Conservation (phyloP, 1,140 invertebrate genomes). For the Drosophila punjabiensis region DNA sequence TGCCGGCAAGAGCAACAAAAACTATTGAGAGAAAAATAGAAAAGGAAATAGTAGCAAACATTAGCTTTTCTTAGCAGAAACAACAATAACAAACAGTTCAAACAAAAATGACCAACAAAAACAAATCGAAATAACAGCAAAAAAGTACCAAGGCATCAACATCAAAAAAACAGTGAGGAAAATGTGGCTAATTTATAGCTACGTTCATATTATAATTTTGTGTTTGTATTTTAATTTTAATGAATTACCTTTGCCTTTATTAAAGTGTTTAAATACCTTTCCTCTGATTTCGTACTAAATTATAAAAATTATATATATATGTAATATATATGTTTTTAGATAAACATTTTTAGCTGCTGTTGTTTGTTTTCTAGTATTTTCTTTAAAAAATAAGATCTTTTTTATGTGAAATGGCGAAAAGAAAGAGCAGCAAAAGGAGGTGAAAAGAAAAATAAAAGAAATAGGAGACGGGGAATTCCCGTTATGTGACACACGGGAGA, state of each 20-base stretch:
- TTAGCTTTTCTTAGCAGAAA: neutral
- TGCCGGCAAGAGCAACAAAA: slow-evolving; percentile 30
- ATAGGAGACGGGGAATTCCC: slow-evolving; percentile 24
- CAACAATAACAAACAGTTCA: slow-evolving; percentile 1
- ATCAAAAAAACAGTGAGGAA: neutral
- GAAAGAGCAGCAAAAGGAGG: neutral
- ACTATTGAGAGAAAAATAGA: slow-evolving; percentile 8
- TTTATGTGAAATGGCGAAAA: no score
- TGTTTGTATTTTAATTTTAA: neutral
- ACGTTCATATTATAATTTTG: neutral
- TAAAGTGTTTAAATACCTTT: neutral
- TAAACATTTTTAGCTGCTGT: no score
- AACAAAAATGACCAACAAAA: slow-evolving; percentile 7
- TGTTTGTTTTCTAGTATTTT: no score
- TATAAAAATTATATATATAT: no score
- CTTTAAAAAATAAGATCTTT: no score
- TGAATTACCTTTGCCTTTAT: neutral
- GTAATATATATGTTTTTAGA: neutral
- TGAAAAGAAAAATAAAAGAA: neutral
- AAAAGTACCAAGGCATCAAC: neutral
- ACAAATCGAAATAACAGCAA: neutral
- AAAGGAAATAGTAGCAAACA: neutral
- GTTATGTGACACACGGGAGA: slow-evolving; percentile 77
- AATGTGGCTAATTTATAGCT: neutral
- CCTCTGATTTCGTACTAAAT: no score